Percentiles rank a stretch among this genome's conserved stretches.
Conservation (phyloP, 2,888 invertebrate genomes). For the Lordiphosa fenestrarum region DNA sequence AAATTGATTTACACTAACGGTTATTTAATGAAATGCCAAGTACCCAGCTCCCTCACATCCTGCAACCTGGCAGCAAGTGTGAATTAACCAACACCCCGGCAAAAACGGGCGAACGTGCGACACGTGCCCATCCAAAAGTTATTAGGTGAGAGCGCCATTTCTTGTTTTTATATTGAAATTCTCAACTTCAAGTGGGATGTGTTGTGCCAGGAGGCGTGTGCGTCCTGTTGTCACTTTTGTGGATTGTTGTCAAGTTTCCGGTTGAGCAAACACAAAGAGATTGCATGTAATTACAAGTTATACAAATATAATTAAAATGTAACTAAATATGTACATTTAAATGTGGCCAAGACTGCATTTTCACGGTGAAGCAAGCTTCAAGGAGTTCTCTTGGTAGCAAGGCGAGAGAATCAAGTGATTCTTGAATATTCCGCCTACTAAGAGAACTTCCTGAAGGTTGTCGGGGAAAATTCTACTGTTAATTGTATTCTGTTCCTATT, state of each 20-base stretch:
- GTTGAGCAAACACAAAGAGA: conserved; percentile 12
- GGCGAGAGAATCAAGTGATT: too few relatives aligned
- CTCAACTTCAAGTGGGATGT: conserved; percentile 12
- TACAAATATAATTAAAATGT: neutral
- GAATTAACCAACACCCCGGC: conserved; percentile 58
- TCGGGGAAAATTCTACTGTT: too few relatives aligned
- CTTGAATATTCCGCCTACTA: too few relatives aligned
- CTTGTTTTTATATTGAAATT: conserved; percentile 29
- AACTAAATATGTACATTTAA: neutral
- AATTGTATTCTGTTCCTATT: too few relatives aligned
- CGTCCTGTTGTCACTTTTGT: conserved; percentile 21
- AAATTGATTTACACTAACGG: conserved; percentile 71
- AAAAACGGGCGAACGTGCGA: conserved; percentile 30
- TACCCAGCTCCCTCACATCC: conserved; percentile 17
- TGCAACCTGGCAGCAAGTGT: conserved; percentile 59
- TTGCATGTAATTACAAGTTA: neutral
- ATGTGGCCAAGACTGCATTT: too few relatives aligned
- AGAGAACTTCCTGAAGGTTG: too few relatives aligned
- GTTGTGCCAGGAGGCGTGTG: conserved; percentile 7
- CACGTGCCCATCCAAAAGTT: conserved; percentile 54
- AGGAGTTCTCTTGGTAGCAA: too few relatives aligned
- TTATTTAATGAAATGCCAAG: conserved; percentile 74
- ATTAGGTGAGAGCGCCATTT: conserved; percentile 32
- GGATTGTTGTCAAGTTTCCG: conserved; percentile 25
- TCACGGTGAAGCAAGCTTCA: too few relatives aligned